phyloP scores from a whole-genome alignment of 2,888 invertebrate species.

The Pasiphila rectangulata region DNA sequence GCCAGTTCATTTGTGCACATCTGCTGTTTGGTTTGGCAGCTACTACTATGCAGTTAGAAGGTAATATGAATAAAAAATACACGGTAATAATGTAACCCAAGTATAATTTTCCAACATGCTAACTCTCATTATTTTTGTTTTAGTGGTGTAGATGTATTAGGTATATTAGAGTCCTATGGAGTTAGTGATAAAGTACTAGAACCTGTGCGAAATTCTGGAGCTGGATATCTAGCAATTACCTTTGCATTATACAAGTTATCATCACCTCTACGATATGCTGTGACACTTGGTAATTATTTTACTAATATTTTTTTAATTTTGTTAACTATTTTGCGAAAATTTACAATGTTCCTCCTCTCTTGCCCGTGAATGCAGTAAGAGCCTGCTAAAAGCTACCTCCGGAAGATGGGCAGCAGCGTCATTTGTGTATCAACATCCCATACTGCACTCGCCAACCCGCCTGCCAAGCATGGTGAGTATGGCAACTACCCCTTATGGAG shows the following conservation, averaged over 20 bases:
- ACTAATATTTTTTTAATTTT: too few species aligned
- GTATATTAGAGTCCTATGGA: constrained; percentile 87
- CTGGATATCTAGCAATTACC: constrained; percentile 94
- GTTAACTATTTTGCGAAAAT: too few species aligned
- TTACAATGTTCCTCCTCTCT: too few species aligned
- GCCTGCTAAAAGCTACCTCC: too few species aligned
- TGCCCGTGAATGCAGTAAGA: too few species aligned
- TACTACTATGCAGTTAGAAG: constrained; percentile 93
- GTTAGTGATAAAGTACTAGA: constrained; percentile 89
- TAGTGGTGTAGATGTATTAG: constrained; percentile 95
- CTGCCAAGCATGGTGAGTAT: too few species aligned
- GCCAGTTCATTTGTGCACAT: constrained; percentile 95
- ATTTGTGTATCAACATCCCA: too few species aligned
- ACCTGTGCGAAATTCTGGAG: constrained; percentile 87
- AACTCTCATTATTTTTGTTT: constrained; percentile 42
- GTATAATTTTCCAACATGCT: not conserved
- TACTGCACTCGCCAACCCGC: too few species aligned
- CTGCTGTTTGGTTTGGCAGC: constrained; percentile 91
- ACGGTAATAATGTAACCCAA: too few species aligned
- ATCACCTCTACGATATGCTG: constrained; percentile 94
- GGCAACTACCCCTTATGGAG: too few species aligned
- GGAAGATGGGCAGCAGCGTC: too few species aligned
- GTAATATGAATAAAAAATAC: too few species aligned
- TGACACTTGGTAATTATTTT: constrained; percentile 92
- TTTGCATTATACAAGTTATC: constrained; percentile 96